These are phyloP conservation scores for Mesocentrotus franciscanus DNA, from an alignment of 53 echinoderm and acorn worm species.

Conservation along the genomic window DNA sequence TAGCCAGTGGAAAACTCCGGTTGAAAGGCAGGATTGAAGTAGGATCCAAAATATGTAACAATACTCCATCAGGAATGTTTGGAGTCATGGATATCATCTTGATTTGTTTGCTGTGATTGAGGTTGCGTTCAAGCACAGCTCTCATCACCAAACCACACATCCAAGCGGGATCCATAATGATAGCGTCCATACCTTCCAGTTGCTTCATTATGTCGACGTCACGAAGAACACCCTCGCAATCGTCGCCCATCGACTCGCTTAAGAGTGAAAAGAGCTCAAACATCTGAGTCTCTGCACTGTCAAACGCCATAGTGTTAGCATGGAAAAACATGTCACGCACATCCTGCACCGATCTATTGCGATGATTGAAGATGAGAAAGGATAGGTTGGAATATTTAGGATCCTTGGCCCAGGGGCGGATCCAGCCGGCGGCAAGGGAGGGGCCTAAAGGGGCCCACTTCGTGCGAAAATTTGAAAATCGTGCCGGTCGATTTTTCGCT, in stretches of 20 bases:
- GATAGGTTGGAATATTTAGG: slow-evolving; percentile 57
- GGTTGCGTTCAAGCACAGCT: not conserved
- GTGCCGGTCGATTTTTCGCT: too few species aligned
- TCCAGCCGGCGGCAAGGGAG: too few species aligned
- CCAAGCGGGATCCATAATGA: slow-evolving; percentile 65
- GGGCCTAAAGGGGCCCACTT: too few species aligned
- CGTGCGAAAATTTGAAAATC: too few species aligned
- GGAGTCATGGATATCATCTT: slow-evolving; percentile 17
- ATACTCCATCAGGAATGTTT: not conserved
- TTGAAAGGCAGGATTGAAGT: slow-evolving; percentile 66
- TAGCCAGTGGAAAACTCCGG: slow-evolving; percentile 61
- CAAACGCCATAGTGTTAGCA: not conserved
- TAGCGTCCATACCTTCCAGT: slow-evolving; percentile 57
- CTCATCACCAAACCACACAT: slow-evolving; percentile 64
- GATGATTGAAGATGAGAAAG: slow-evolving; percentile 65
- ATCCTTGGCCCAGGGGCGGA: too few species aligned
- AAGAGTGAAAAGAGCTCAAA: not conserved
- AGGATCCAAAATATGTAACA: not conserved
- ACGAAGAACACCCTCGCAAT: slow-evolving; percentile 59
- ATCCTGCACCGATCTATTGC: slow-evolving; percentile 11
- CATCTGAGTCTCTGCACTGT: not conserved
- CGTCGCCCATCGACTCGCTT: not conserved
- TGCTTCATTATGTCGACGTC: slow-evolving; percentile 60
- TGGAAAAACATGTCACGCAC: slow-evolving; percentile 27
- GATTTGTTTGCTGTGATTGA: not conserved